Evolutionary conservation across 2,797 vertebrate genomes (phyloP).

Genomic region (Notoglanidium macrostoma): DNA sequence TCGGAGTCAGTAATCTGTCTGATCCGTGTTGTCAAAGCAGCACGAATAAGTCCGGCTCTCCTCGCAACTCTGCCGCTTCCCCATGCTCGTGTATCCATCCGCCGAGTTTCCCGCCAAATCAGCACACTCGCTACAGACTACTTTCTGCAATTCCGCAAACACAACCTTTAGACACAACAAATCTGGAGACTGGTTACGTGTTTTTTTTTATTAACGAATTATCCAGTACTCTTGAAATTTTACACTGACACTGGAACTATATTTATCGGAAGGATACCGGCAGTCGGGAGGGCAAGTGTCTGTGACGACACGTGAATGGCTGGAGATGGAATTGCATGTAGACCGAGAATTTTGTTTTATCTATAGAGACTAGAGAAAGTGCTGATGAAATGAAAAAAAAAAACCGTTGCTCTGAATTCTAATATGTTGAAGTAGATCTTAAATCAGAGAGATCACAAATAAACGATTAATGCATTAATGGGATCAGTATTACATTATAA

Average conservation of each 20-base stretch:
- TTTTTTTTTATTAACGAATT: too few relatives aligned
- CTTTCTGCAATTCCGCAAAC: background rate
- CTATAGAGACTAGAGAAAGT: background rate
- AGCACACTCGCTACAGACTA: background rate
- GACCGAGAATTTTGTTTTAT: background rate
- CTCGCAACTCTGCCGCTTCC: background rate
- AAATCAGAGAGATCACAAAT: background rate
- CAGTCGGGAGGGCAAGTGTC: background rate
- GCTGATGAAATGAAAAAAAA: background rate
- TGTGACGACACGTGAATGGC: background rate
- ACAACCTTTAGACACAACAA: background rate
- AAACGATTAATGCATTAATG: background rate
- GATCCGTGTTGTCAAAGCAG: background rate
- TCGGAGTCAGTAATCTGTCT: slow-evolving; percentile 26
- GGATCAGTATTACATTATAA: background rate
- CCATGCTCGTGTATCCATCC: background rate
- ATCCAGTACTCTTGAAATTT: background rate
- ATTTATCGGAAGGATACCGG: background rate
- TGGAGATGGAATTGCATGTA: background rate
- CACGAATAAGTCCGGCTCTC: slow-evolving; percentile 5
- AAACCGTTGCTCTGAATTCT: background rate
- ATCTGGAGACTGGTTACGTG: too few relatives aligned
- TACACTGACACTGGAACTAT: background rate
- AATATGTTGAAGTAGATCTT: background rate
- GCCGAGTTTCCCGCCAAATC: slow-evolving; percentile 57